phyloP scores from a whole-genome alignment of 2,113 vertebrate genomes.

The Platysteira castanea region DNA sequence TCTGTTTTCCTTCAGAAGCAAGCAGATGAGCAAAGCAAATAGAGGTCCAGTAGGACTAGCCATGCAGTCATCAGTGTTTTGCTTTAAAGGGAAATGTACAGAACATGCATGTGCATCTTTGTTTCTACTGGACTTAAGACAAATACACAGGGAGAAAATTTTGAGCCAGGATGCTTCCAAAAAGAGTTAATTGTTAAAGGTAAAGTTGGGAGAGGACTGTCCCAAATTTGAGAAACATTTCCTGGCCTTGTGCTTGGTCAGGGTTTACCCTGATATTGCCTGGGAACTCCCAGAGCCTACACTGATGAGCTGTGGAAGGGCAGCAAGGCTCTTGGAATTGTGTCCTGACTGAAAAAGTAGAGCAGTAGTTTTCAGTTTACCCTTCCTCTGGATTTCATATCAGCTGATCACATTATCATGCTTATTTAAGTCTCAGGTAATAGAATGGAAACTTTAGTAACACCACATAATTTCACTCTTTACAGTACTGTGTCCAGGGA shows the following conservation, averaged over 20 bases:
- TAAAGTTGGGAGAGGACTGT: rapidly evolving
- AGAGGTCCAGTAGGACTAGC: not conserved
- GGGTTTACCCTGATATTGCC: rapidly evolving
- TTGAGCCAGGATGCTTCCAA: not conserved
- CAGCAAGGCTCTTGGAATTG: rapidly evolving
- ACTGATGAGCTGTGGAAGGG: not conserved
- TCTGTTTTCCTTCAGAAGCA: not conserved
- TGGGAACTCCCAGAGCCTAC: not conserved
- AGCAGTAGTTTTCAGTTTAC: not conserved
- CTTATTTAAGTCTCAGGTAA: not conserved
- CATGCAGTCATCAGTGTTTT: not conserved
- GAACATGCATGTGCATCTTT: not conserved
- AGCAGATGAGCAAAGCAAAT: not conserved
- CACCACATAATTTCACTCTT: not conserved
- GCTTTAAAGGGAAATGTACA: not conserved
- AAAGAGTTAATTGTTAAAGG: not conserved
- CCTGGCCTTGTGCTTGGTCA: not conserved
- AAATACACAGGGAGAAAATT: not conserved
- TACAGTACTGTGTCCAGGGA: not conserved
- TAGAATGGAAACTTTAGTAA: not conserved
- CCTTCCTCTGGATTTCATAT: not conserved
- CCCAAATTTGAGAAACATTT: not conserved
- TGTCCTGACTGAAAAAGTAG: not conserved
- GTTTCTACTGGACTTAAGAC: not conserved
- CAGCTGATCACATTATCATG: rapidly evolving